Evolutionary conservation across 1,140 invertebrate species (phyloP).

Genomic region (Adelges cooleyi): DNA sequence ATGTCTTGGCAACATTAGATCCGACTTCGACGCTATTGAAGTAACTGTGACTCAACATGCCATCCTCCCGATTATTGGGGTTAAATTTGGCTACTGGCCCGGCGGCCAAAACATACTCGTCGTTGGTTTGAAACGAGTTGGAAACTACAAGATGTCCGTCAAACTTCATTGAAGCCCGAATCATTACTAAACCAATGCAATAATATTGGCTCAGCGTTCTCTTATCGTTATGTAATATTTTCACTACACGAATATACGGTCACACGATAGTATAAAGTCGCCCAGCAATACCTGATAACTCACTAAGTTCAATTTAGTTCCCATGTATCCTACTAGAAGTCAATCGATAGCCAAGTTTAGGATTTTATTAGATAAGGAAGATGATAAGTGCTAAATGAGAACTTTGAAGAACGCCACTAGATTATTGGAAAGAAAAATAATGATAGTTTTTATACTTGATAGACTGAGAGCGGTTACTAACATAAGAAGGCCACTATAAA

Average conservation of each 20-base stretch:
- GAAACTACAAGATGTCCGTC: slow-evolving; percentile 1
- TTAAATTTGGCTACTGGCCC: background rate
- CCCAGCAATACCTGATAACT: background rate
- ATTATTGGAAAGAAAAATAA: no score
- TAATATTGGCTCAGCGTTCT: no score
- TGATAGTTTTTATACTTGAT: no score
- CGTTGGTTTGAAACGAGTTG: background rate
- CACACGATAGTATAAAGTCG: background rate
- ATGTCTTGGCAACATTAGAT: background rate
- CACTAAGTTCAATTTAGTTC: background rate
- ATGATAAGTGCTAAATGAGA: no score
- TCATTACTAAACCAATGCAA: background rate
- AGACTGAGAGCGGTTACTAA: no score
- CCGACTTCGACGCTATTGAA: background rate
- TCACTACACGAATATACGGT: background rate
- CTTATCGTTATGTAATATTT: no score
- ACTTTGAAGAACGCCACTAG: no score
- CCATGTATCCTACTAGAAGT: background rate
- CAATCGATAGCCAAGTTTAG: background rate
- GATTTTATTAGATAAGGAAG: background rate
- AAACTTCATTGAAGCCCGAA: background rate
- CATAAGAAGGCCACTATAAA: no score
- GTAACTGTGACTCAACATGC: background rate
- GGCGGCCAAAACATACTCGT: background rate
- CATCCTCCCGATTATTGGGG: no score